Conservation (phyloP, 2,888 invertebrate species). For the Chymomyza procnemis region DNA sequence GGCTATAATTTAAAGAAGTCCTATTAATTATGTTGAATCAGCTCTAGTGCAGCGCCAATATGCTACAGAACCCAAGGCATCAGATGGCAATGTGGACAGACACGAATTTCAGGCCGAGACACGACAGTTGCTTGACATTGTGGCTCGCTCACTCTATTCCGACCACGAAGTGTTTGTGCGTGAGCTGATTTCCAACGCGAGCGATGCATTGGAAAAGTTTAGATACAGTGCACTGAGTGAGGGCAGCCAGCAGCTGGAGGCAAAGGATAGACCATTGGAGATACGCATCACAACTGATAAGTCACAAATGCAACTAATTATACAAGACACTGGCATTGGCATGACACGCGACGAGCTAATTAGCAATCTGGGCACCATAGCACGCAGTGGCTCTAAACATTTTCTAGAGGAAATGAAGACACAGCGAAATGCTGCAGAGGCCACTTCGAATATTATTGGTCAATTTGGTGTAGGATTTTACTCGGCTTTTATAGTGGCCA, state of each 20-base stretch:
- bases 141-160: slow-evolving; percentile 97
- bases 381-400: slow-evolving; percentile 95
- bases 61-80: slow-evolving; percentile 37
- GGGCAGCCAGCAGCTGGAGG: slow-evolving; percentile 80
- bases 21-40: not conserved
- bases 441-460: slow-evolving; percentile 90
- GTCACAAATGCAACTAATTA: slow-evolving; percentile 88
- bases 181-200: slow-evolving; percentile 97
- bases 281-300: slow-evolving; percentile 94
- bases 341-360: slow-evolving; percentile 96
- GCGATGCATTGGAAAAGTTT: slow-evolving; percentile 97
- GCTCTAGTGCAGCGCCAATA: slow-evolving; percentile 25
- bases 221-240: slow-evolving; percentile 85
- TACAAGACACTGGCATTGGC: slow-evolving; percentile 97
- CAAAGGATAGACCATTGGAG: slow-evolving; percentile 86
- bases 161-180: slow-evolving; percentile 98
- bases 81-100: slow-evolving; percentile 79
- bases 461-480: slow-evolving; percentile 99
- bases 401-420: slow-evolving; percentile 91
- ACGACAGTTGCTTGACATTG: slow-evolving; percentile 95
- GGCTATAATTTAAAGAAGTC: not conserved
- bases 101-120: slow-evolving; percentile 99
- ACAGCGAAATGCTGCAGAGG: slow-evolving; percentile 82
- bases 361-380: slow-evolving; percentile 95
- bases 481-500: slow-evolving; percentile 98